Base-by-base conservation (phyloP, 2,888 invertebrate species). In the Helleia helle region DNA sequence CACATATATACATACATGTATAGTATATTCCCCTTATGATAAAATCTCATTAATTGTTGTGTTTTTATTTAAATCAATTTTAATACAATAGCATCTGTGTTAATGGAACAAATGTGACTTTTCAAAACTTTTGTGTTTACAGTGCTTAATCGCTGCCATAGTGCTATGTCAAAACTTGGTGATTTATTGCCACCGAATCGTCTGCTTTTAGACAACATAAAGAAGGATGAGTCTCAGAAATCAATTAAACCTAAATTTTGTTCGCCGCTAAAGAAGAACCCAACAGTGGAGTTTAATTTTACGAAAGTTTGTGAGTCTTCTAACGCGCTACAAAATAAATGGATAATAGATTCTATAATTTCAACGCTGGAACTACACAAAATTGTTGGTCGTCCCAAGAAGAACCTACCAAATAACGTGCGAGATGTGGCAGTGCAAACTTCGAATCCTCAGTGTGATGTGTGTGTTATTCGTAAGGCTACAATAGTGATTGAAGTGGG, bases 201-300 rank as follows among this genome's bases (percentile, higher is more conserved):
- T 45, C 60, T 83, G 50, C 42, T 68, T 41, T 65, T 83, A 53
- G 66, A 69, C 50, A 65, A 65, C 48, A 55, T 49, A 18, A 53
- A 65, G 36, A 44, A 63, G 11, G 63, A 58, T 25, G 43, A 48
- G 9, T 72, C 73, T 29, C 54, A 48, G 7, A 73, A 74, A 48
- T 52, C 58, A 37, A 51, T 74, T 36, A 49, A 56, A 8, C 65
- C 70, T 1, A 71, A 71, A 52, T 80, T 56, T 55, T 71, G 73
- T 52, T 84, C 83, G 8, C 84, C 84, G 5, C 58, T 84, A 57
- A 84, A 84, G 61, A 70, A 79, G 44, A 73, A 76, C 49, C 59
- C 58, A 1, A 46, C 59, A 2, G 56, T 73, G 9, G 71, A 79
- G 43, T 81, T 79, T 54, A 62, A 69, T 49, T 81, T 75, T 50